These are phyloP conservation scores for Pipistrellus pipistrellus DNA, from an alignment of 2,797 vertebrate genomes.

Conservation along the genomic window DNA sequence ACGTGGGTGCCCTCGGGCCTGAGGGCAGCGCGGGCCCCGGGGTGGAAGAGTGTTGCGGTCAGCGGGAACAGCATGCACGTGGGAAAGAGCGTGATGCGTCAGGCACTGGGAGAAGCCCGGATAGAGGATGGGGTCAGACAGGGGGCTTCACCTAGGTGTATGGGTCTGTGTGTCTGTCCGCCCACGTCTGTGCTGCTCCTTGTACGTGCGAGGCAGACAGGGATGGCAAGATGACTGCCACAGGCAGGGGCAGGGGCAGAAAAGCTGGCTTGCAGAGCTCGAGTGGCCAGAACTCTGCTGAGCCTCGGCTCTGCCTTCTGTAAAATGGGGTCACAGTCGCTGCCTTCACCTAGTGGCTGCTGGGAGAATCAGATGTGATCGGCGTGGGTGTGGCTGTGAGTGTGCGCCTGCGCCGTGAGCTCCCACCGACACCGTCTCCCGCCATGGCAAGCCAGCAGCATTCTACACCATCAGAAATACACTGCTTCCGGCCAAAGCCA, in stretches of 20 bases:
- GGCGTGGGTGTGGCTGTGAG: rapidly evolving
- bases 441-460: background rate
- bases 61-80: background rate
- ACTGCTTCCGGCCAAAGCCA: background rate
- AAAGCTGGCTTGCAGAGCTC: background rate
- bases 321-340: background rate
- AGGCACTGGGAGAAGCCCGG: background rate
- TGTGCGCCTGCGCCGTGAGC: rapidly evolving
- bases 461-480: background rate
- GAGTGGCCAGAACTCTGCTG: background rate
- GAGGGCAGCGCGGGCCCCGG: background rate
- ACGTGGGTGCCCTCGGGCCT: background rate
- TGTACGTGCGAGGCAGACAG: background rate
- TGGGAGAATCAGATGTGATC: background rate
- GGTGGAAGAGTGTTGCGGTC: background rate
- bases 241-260: background rate
- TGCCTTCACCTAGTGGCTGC: background rate
- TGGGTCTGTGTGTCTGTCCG: background rate
- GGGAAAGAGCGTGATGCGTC: background rate
- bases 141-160: background rate
- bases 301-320: background rate
- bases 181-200: background rate
- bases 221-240: rapidly evolving
- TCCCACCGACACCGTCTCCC: background rate
- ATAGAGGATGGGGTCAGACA: background rate